These are phyloP conservation scores for Tachysurus vachellii DNA, from an alignment of 2,113 vertebrate genomes.

Conservation along the genomic window DNA sequence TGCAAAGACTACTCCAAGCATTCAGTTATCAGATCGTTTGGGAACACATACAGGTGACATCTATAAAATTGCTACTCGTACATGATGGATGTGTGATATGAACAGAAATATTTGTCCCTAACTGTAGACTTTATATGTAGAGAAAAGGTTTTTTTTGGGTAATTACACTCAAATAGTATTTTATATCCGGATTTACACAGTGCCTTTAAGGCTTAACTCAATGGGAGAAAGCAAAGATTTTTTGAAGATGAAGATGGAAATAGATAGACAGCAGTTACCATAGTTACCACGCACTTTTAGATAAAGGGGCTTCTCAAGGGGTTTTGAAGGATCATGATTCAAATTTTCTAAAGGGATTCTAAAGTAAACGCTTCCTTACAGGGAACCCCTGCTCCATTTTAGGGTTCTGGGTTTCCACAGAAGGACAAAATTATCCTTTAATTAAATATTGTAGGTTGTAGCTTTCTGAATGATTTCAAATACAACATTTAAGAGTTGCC, in stretches of 20 bases:
- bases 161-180: not conserved
- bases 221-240: not conserved
- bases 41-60: not conserved
- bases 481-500: not conserved
- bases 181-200: not conserved
- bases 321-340: not conserved
- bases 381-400: not conserved
- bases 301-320: not conserved
- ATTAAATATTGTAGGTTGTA: too few species aligned
- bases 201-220: slow-evolving; percentile 7
- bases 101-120: not conserved
- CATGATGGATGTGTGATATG: not conserved
- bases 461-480: not conserved
- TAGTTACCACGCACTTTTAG: not conserved
- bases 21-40: not conserved
- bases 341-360: not conserved
- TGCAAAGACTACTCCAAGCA: not conserved
- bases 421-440: too few species aligned
- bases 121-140: not conserved
- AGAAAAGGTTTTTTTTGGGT: not conserved
- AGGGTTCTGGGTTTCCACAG: not conserved
- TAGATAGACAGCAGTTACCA: slow-evolving; percentile 7
- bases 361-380: not conserved
- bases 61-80: not conserved
- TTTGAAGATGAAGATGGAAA: not conserved